Base-by-base conservation (phyloP, 2,888 invertebrate genomes). In the Euclidia mi region DNA sequence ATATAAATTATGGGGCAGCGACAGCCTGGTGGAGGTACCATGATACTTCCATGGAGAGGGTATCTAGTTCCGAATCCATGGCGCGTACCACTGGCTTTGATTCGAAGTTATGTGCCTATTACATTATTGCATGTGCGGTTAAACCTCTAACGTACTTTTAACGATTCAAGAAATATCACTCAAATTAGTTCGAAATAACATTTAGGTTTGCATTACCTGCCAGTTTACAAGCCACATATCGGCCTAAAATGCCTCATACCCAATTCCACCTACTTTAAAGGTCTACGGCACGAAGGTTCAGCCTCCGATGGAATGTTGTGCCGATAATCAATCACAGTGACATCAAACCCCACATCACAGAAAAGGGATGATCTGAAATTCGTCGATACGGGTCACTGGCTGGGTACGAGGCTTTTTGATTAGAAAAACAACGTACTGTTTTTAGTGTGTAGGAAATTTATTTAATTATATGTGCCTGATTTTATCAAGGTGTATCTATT, bases 321-420 rank as follows among this genome's bases (percentile, higher is more conserved):
- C 6, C 35, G 37, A 37, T 37, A 17, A 37, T 37, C 37, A 37
- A 37, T 37, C 37, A 37, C 17, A 17, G 15, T 15, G 15, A 37
- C 37, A 37, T 37, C 35, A 1, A 35, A 12, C 15, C 35, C 35
- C 15, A 35, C 9, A 35, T 35, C 37, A 37, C 17, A 17, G 37
- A 37, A 37, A 17, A 34, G 18, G 37, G 37, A 15, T 18, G 37
- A 37, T 17, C 37, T 17, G 10, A 37, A 35, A 17, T 17, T 18
- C 37, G 17, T n/a, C 37, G 37, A 18, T 17, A 37, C 37, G 18
- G 37, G 37, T n/a, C 18, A 17, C 7, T 37, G 15, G 3, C 10
- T 9, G 14, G 6, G 7, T 9, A 10, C 3, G 9, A 3, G 31
- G 10, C n/a, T 31, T n/a, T n/a, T 31, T 31, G 31, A 31, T 31